These are phyloP conservation scores for Embiotoca jacksoni DNA, from an alignment of 2,113 vertebrate genomes.

Conservation along the genomic window DNA sequence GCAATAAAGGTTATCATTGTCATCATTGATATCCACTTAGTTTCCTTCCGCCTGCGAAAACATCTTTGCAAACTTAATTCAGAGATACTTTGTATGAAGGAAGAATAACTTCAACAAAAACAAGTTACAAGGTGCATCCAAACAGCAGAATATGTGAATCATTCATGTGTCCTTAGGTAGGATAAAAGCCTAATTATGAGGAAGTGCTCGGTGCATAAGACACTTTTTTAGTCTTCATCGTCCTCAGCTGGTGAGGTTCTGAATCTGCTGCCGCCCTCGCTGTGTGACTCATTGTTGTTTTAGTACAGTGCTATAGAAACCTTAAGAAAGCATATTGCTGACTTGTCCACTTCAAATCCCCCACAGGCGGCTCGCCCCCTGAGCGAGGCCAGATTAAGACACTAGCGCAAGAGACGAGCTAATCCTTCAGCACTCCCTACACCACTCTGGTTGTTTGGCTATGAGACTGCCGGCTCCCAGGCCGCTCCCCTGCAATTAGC, in stretches of 20 bases:
- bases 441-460: constrained; percentile 60
- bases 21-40: not conserved
- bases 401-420: constrained; percentile 56
- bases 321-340: constrained; percentile 69
- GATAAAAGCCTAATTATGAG: constrained; percentile 57
- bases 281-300: constrained; percentile 54
- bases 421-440: constrained; percentile 71
- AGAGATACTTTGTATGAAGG: not conserved
- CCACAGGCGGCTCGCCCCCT: constrained; percentile 31
- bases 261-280: constrained; percentile 25
- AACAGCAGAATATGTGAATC: constrained; percentile 39
- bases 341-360: constrained; percentile 75
- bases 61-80: constrained; percentile 13
- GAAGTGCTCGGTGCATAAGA: constrained; percentile 29
- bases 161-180: constrained; percentile 47
- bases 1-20: constrained; percentile 8
- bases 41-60: constrained; percentile 6
- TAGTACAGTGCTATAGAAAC: constrained; percentile 40
- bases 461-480: constrained; percentile 62
- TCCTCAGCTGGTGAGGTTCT: constrained; percentile 20
- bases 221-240: constrained; percentile 48
- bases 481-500: constrained; percentile 66
- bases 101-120: constrained; percentile 20
- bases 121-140: constrained; percentile 20
- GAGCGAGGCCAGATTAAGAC: constrained; percentile 72